Conservation (phyloP, 2,113 vertebrate species). For the Engystomops pustulosus region DNA sequence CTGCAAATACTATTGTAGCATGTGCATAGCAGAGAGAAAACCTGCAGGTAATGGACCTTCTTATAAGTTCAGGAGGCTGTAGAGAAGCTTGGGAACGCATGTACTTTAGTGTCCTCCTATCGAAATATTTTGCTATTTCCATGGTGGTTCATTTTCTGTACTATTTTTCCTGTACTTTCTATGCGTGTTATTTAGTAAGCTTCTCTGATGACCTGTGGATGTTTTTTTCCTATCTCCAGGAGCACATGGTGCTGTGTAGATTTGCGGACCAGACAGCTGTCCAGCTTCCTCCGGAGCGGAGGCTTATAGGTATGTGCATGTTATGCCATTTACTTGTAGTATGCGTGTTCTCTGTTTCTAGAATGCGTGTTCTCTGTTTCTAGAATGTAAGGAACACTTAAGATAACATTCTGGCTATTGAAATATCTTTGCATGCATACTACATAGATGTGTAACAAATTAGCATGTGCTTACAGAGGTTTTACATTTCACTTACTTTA, state of each 20-base stretch:
- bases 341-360: constrained; percentile 2
- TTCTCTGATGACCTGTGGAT: no score
- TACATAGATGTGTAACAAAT: background rate
- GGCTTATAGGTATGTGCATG: constrained; percentile 81
- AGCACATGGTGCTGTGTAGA: constrained; percentile 96
- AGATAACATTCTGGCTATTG: background rate
- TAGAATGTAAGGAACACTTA: constrained; percentile 7
- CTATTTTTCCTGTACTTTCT: no score
- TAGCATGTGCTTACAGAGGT: background rate
- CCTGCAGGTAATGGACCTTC: no score
- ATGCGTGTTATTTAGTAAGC: no score
- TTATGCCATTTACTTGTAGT: constrained; percentile 51
- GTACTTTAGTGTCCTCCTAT: no score
- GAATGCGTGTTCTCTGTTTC: constrained; percentile 18
- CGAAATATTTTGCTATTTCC: no score
- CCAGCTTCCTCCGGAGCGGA: constrained; percentile 85
- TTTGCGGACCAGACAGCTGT: constrained; percentile 96
- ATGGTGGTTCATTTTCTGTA: no score
- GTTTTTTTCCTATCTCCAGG: constrained; percentile 71
- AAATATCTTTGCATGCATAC: background rate
- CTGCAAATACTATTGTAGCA: no score
- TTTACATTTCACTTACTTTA: background rate
- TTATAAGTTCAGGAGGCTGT: no score
- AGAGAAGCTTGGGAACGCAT: no score
- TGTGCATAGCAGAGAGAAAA: no score